Conservation (phyloP, 2,888 invertebrate genomes). For the Pristionchus mayeri region DNA sequence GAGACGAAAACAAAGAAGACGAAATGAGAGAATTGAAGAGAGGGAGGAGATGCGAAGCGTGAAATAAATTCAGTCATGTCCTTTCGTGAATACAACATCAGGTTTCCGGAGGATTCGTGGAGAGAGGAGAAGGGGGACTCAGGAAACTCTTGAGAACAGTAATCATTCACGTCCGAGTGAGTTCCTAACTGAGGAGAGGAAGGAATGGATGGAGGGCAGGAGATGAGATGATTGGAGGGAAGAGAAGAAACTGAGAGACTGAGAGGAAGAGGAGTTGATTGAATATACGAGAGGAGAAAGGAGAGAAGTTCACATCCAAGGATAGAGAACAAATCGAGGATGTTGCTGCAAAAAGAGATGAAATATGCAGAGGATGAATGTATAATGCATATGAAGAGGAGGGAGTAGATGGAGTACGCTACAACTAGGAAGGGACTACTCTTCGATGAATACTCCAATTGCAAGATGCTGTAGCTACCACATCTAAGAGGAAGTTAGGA, state of each 20-base stretch:
- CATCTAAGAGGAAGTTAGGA: not conserved
- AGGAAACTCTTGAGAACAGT: conserved; percentile 22
- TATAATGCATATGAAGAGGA: not conserved
- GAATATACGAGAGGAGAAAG: conserved; percentile 27
- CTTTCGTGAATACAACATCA: conserved; percentile 9
- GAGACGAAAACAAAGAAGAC: not conserved
- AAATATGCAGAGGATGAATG: not conserved
- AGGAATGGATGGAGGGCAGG: not conserved
- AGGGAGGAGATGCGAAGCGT: not conserved
- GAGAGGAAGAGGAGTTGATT: not conserved
- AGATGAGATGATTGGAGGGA: not conserved
- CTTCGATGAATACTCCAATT: too few species aligned
- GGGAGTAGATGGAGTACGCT: not conserved
- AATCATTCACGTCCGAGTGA: not conserved
- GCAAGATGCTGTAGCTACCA: too few species aligned
- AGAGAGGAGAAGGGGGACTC: not conserved
- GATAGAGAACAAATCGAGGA: not conserved
- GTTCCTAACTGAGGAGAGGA: not conserved
- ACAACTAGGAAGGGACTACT: not conserved
- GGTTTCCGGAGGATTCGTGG: not conserved
- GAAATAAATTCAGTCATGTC: not conserved
- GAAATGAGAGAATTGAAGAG: not conserved
- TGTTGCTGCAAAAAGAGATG: not conserved
- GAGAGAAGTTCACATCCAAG: not conserved
- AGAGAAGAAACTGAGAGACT: not conserved